Evolutionary conservation across 2,888 invertebrate species (phyloP).

Genomic region (Pollenia griseotomentosa): DNA sequence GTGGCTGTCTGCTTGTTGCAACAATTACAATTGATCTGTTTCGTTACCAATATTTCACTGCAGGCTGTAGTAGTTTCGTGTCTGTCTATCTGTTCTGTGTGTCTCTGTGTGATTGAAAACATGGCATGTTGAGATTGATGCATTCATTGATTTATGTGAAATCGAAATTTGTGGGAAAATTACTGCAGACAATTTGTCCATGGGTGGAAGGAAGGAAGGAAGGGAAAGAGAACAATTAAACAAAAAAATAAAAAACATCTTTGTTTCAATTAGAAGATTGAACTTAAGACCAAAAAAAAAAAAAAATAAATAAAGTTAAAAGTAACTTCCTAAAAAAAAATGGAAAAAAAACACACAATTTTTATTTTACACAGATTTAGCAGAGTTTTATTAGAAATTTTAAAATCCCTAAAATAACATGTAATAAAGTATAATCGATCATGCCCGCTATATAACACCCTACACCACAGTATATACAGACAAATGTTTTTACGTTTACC

Average conservation of each 20-base stretch:
- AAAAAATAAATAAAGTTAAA: too few relatives aligned
- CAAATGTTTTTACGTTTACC: too few relatives aligned
- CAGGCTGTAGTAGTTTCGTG: constrained; percentile 56
- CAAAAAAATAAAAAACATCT: not conserved
- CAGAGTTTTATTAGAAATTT: too few relatives aligned
- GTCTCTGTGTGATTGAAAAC: constrained; percentile 24
- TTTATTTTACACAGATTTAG: too few relatives aligned
- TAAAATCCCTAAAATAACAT: too few relatives aligned
- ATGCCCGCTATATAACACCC: too few relatives aligned
- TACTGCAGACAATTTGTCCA: constrained; percentile 6
- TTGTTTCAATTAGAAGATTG: not conserved
- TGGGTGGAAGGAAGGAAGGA: not conserved
- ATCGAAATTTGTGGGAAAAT: constrained; percentile 67
- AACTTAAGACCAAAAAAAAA: too few relatives aligned
- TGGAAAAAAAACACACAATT: too few relatives aligned
- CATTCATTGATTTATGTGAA: constrained; percentile 68
- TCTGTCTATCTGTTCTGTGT: constrained; percentile 23
- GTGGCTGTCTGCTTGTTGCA: constrained; percentile 42
- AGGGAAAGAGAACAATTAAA: not conserved
- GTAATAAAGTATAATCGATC: too few relatives aligned
- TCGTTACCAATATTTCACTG: constrained; percentile 70
- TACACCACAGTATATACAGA: too few relatives aligned
- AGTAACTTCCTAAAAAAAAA: too few relatives aligned
- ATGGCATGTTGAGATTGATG: constrained; percentile 56
- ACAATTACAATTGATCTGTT: constrained; percentile 70